phyloP scores from a whole-genome alignment of 2,888 invertebrate genomes.

The Cynaeus angustus region DNA sequence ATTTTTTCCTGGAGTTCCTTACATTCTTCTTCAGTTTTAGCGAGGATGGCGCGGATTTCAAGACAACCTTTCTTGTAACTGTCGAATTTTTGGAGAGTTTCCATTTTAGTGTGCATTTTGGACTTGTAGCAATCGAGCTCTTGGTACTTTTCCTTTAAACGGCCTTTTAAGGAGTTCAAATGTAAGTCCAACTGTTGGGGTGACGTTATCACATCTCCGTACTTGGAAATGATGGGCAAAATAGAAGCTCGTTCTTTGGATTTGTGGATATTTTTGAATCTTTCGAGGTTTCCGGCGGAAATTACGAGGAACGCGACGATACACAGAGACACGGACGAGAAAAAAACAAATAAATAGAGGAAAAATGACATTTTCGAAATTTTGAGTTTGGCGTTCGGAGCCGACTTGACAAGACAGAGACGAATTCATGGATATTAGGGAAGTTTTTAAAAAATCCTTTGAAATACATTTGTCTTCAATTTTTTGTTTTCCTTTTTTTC shows the following conservation, averaged over 20 bases:
- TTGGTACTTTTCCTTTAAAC: slow-evolving; percentile 63
- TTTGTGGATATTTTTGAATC: slow-evolving; percentile 56
- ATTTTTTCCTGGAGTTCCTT: slow-evolving; percentile 63
- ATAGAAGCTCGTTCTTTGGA: slow-evolving; percentile 53
- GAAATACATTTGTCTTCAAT: no score
- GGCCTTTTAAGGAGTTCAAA: slow-evolving; percentile 61
- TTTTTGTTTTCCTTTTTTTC: no score
- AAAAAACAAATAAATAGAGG: slow-evolving; percentile 56
- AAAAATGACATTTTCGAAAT: slow-evolving; percentile 43
- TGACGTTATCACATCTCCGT: slow-evolving; percentile 62
- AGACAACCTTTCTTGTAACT: slow-evolving; percentile 61
- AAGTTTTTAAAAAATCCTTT: no score
- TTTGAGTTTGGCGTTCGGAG: slow-evolving; percentile 18
- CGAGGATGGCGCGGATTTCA: slow-evolving; percentile 56
- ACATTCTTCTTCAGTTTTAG: slow-evolving; percentile 63
- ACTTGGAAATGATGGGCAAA: slow-evolving; percentile 61
- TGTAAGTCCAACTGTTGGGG: slow-evolving; percentile 66
- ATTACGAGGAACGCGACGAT: slow-evolving; percentile 63
- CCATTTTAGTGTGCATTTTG: slow-evolving; percentile 59
- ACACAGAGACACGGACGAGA: slow-evolving; percentile 61
- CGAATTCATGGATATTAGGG: no score
- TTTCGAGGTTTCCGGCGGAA: slow-evolving; percentile 60
- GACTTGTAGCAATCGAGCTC: slow-evolving; percentile 61
- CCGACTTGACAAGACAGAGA: no score
- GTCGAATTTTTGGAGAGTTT: slow-evolving; percentile 63